phyloP scores from a whole-genome alignment of 2,113 vertebrate species.

The Edolisoma coerulescens region DNA sequence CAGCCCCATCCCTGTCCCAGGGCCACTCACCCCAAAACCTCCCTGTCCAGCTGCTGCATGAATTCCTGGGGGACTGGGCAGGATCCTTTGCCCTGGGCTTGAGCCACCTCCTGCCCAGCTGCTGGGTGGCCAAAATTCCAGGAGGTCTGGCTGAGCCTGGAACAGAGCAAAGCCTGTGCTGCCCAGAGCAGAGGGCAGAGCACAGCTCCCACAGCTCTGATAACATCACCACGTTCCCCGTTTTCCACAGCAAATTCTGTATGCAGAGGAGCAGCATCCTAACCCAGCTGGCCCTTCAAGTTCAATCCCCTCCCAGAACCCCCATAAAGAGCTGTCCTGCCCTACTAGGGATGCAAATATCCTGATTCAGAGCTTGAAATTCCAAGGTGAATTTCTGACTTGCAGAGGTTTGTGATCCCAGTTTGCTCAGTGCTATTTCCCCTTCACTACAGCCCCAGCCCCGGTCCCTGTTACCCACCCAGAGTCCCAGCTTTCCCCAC shows the following conservation, averaged over 20 bases:
- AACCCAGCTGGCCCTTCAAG: neutral
- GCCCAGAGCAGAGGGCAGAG: neutral
- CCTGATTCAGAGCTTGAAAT: neutral
- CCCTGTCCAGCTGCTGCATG: neutral
- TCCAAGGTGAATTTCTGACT: neutral
- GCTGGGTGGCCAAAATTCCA: neutral
- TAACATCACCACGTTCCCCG: neutral
- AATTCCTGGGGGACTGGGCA: neutral
- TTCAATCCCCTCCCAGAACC: neutral
- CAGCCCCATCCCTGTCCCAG: neutral
- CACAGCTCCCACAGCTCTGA: neutral
- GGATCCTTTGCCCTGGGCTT: neutral
- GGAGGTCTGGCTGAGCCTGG: neutral
- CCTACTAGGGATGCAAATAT: neutral
- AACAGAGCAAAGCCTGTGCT: neutral
- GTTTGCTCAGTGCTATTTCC: neutral
- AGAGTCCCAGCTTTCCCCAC: accelerated
- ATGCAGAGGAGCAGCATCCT: neutral
- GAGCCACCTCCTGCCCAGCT: neutral
- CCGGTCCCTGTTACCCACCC: accelerated
- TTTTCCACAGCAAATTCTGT: neutral
- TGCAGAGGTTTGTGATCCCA: neutral
- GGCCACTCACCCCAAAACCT: neutral
- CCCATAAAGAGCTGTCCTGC: neutral
- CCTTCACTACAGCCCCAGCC: neutral